These are phyloP conservation scores for Coilia nasus DNA, from an alignment of 2,797 vertebrate species.

Conservation along the genomic window DNA sequence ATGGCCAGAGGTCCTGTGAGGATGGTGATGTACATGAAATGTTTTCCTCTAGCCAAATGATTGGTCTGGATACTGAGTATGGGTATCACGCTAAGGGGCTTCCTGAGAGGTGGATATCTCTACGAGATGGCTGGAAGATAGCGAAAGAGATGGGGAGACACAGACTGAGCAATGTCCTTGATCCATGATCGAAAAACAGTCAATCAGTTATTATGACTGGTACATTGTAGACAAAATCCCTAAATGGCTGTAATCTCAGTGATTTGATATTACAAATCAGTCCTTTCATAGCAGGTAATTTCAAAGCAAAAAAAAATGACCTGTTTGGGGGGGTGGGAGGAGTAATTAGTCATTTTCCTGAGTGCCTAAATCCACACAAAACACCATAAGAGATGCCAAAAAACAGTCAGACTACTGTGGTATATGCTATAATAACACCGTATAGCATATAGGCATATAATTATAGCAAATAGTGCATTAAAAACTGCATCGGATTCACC, in stretches of 20 bases:
- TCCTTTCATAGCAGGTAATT: neutral
- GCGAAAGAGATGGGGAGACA: neutral
- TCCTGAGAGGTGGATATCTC: neutral
- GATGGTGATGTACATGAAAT: neutral
- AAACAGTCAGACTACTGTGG: no score
- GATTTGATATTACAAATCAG: neutral
- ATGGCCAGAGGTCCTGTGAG: neutral
- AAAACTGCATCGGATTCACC: neutral
- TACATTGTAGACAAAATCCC: neutral
- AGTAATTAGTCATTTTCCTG: no score
- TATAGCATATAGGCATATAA: no score
- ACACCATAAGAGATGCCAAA: no score
- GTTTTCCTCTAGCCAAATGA: neutral
- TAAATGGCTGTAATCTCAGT: neutral
- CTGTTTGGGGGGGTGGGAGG: neutral
- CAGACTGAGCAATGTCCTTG: conserved; percentile 37
- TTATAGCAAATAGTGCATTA: neutral
- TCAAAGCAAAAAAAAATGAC: neutral
- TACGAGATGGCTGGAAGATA: neutral
- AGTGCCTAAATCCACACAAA: no score
- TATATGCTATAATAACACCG: no score
- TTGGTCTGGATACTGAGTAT: neutral
- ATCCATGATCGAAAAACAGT: conserved; percentile 31
- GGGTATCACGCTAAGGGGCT: neutral
- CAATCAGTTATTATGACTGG: neutral